A percentile compares a stretch with the other conserved stretches of the same genome.
Conservation (phyloP, 2,888 invertebrate species). For the Itoplectis maculator region DNA sequence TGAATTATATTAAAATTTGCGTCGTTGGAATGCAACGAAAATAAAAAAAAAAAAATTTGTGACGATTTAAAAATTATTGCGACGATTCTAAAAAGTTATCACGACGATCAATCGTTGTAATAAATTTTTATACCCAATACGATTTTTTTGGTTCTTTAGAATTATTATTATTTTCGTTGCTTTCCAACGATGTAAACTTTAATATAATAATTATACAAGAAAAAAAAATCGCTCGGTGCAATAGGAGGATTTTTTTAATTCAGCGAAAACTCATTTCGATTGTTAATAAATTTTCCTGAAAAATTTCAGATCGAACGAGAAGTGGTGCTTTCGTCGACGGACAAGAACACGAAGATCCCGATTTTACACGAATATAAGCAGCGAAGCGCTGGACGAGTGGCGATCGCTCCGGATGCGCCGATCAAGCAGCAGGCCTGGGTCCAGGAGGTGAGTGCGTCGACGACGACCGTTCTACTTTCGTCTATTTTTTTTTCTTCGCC, state of each 20-base stretch:
- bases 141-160: no score
- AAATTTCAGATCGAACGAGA: slow-evolving; percentile 91
- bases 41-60: no score
- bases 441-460: slow-evolving; percentile 85
- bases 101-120: no score
- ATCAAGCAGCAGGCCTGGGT: slow-evolving; percentile 91
- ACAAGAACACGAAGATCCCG: slow-evolving; percentile 92
- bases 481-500: slow-evolving; percentile 6
- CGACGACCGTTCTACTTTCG: slow-evolving; percentile 47
- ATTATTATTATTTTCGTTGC: no score
- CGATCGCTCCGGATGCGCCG: slow-evolving; percentile 91
- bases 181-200: neutral
- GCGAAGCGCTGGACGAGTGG: slow-evolving; percentile 84
- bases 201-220: no score
- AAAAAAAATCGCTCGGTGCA: no score
- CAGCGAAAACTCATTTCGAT: no score
- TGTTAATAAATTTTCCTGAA: slow-evolving; percentile 8
- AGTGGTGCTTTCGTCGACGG: slow-evolving; percentile 90
- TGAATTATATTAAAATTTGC: slow-evolving; percentile 10
- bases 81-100: no score
- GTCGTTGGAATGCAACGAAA: no score
- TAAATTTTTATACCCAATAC: no score
- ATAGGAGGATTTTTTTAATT: no score
- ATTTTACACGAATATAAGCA: slow-evolving; percentile 91
- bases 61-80: no score